Conservation (phyloP, 2,888 invertebrate species). For the Pseudoips prasinana region DNA sequence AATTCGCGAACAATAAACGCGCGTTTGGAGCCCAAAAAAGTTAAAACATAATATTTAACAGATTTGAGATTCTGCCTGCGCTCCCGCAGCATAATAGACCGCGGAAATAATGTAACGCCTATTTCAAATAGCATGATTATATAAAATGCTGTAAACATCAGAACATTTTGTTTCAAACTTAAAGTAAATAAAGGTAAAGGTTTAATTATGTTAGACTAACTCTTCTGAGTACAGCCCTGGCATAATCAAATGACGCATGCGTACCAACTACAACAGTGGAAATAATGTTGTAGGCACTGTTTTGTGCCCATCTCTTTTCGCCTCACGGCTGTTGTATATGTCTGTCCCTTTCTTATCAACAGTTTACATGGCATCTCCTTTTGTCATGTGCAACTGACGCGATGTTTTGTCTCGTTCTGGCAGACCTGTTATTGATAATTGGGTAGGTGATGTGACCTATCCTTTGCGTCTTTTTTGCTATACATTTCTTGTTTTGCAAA, state of each 20-base stretch:
- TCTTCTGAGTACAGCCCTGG: constrained; percentile 54
- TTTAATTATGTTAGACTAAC: too few species aligned
- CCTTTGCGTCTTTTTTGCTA: constrained; percentile 20
- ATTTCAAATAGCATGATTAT: too few species aligned
- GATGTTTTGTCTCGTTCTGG: constrained; percentile 40
- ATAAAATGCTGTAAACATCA: too few species aligned
- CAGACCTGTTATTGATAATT: constrained; percentile 58
- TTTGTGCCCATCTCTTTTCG: constrained; percentile 53
- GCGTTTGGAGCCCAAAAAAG: too few species aligned
- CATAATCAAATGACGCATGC: constrained; percentile 69
- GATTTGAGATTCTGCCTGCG: too few species aligned
- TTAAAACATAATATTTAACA: too few species aligned
- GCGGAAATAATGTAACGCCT: too few species aligned
- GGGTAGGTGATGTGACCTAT: constrained; percentile 30
- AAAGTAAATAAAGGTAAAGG: too few species aligned
- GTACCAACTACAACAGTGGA: constrained; percentile 63
- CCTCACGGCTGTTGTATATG: constrained; percentile 10
- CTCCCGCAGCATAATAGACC: too few species aligned
- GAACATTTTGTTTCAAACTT: too few species aligned
- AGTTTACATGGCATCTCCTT: constrained; percentile 46
- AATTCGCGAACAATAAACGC: too few species aligned
- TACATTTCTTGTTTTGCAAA: constrained; percentile 37
- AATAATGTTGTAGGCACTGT: constrained; percentile 53
- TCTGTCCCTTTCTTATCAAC: constrained; percentile 50
- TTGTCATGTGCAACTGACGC: constrained; percentile 15